A percentile compares a stretch with the other conserved stretches of the same genome.
These are phyloP conservation scores for Irena cyanogastra DNA, from an alignment of 2,113 vertebrate species.

Conservation along the genomic window DNA sequence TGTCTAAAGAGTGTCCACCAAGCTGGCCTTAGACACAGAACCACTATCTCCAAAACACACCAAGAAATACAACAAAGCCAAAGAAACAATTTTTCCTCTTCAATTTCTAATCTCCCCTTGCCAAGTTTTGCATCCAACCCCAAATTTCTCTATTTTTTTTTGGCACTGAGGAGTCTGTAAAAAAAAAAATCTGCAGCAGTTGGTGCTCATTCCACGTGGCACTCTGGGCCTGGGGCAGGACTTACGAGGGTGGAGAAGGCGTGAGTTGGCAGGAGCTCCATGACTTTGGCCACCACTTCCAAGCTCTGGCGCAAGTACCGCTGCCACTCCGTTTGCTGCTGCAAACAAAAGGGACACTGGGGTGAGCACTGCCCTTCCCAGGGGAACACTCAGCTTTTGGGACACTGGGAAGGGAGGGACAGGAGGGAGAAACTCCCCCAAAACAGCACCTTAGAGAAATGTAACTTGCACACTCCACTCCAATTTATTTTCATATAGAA, in stretches of 20 bases:
- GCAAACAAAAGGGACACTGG: background rate
- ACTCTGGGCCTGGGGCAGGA: background rate
- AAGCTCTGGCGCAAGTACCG: constrained; percentile 96
- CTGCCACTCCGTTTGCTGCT: constrained; percentile 99
- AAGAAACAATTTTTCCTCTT: background rate
- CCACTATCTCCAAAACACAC: background rate
- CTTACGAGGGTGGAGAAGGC: constrained; percentile 93
- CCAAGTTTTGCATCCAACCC: background rate
- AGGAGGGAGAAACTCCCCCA: background rate
- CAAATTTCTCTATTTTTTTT: background rate
- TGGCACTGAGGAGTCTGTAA: background rate
- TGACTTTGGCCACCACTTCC: constrained; percentile 97
- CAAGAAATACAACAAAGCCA: background rate
- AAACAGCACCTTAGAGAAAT: background rate
- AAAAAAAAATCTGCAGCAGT: background rate
- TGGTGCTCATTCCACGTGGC: background rate
- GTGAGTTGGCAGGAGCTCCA: constrained; percentile 96
- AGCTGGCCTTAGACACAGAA: background rate
- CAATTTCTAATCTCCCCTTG: background rate
- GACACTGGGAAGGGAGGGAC: background rate
- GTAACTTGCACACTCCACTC: background rate
- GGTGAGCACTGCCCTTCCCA: background rate
- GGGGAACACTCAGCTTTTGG: background rate
- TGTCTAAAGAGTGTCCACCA: background rate
- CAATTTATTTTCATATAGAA: background rate